Evolutionary conservation across 2,797 vertebrate genomes (phyloP).

Genomic region (Kryptolebias ocellatus): DNA sequence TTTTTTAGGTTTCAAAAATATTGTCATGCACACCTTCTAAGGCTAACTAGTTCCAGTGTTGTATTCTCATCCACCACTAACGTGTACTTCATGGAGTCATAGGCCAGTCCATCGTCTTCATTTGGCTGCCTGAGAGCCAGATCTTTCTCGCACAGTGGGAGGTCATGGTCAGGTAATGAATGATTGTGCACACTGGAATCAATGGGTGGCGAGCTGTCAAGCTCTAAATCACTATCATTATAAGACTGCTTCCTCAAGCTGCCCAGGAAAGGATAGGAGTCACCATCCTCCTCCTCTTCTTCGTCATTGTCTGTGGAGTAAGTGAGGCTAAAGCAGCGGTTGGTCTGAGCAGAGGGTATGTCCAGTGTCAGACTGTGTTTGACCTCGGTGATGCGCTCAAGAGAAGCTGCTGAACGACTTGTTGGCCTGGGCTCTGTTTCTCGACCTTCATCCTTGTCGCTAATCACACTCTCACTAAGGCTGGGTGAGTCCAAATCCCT

Average conservation of each 20-base stretch:
- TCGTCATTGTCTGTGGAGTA: constrained; percentile 88
- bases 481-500: constrained; percentile 80
- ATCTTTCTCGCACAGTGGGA: constrained; percentile 73
- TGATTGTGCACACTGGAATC: constrained; percentile 80
- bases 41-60: constrained; percentile 94
- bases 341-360: constrained; percentile 87
- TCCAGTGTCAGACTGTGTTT: constrained; percentile 80
- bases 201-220: constrained; percentile 80
- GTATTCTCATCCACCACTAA: constrained; percentile 99
- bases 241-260: constrained; percentile 76
- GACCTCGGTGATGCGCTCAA: constrained; percentile 83
- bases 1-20: not conserved
- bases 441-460: constrained; percentile 82
- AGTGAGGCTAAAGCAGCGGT: constrained; percentile 88
- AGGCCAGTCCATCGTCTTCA: constrained; percentile 90
- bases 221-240: constrained; percentile 72
- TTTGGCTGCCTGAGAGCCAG: constrained; percentile 62
- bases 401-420: constrained; percentile 71
- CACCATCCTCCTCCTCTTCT: constrained; percentile 76
- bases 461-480: constrained; percentile 78
- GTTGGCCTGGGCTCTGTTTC: constrained; percentile 74
- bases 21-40: constrained; percentile 81
- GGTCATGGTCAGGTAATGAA: constrained; percentile 61
- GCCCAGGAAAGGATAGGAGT: constrained; percentile 77
- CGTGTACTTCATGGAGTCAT: constrained; percentile 97